Percentiles rank a stretch among this genome's conserved stretches.
Conservation (phyloP, 2,888 invertebrate species). For the Pandemis corylana region DNA sequence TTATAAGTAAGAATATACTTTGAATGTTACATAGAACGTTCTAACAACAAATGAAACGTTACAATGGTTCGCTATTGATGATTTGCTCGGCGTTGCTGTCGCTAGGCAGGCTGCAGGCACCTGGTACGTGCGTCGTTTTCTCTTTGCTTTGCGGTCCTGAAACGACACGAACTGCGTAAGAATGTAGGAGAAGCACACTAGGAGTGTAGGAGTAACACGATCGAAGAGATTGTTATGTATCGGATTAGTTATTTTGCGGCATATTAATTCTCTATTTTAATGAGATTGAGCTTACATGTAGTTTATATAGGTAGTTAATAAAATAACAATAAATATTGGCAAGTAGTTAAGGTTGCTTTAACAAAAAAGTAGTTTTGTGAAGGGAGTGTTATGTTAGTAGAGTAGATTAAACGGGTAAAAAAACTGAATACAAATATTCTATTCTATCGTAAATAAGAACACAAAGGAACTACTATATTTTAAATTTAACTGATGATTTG, state of each 20-base stretch:
- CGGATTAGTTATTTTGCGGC: not conserved
- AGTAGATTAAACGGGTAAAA: not conserved
- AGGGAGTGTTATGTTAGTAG: not conserved
- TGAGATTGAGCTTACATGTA: not conserved
- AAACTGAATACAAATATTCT: not conserved
- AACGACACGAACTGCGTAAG: constrained; percentile 24
- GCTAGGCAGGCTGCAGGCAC: constrained; percentile 72
- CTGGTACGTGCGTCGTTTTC: constrained; percentile 63
- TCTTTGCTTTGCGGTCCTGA: constrained; percentile 74
- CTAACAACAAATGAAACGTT: constrained; percentile 60
- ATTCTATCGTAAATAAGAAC: not conserved
- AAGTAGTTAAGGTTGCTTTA: not conserved
- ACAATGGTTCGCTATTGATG: constrained; percentile 49
- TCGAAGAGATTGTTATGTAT: not conserved
- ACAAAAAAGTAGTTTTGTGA: not conserved
- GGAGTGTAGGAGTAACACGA: not conserved
- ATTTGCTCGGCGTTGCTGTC: constrained; percentile 50
- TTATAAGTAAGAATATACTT: constrained; percentile 44
- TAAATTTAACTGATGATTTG: not conserved
- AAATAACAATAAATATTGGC: not conserved
- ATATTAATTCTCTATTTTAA: not conserved
- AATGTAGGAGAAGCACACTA: not conserved
- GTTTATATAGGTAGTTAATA: no score
- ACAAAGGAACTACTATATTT: not conserved
- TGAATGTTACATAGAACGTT: constrained; percentile 57